Evolutionary conservation across 2,797 vertebrate species (phyloP).

Genomic region (Sitta carolinensis): DNA sequence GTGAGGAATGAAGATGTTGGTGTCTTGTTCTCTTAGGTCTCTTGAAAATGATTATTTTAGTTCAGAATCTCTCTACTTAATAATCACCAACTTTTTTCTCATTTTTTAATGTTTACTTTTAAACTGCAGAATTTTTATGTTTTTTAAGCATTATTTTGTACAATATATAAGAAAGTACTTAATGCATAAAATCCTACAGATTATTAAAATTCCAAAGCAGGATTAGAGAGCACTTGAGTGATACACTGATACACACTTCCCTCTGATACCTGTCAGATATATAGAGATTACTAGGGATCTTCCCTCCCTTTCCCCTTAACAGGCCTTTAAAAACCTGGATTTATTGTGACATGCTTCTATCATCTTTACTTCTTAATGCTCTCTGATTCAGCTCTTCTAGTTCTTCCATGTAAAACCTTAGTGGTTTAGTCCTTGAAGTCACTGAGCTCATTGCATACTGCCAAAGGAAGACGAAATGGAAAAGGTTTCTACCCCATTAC

Average conservation of each 20-base stretch:
- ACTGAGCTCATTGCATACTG: background rate
- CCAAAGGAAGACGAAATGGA: background rate
- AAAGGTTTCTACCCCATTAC: slow-evolving; percentile 4
- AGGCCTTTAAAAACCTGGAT: background rate
- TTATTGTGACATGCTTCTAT: slow-evolving; percentile 3
- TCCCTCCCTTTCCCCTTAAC: background rate
- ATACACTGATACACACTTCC: background rate
- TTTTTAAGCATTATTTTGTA: background rate
- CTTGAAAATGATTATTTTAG: background rate
- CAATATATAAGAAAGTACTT: background rate
- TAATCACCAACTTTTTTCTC: background rate
- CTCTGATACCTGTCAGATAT: background rate
- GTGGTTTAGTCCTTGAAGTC: background rate
- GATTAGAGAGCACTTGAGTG: background rate
- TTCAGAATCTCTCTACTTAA: background rate
- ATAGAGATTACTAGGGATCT: background rate
- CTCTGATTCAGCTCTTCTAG: background rate
- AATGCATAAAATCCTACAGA: background rate
- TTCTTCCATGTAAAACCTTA: background rate
- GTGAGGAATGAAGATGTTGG: background rate
- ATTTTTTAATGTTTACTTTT: background rate
- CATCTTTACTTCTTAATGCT: background rate
- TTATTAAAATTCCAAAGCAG: background rate
- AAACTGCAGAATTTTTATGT: background rate
- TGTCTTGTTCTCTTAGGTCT: background rate